Evolutionary conservation across 2,888 invertebrate species (phyloP), one percentile per base, ranked within the genome.

Genomic region (Cordylochernes scorpioides): DNA sequence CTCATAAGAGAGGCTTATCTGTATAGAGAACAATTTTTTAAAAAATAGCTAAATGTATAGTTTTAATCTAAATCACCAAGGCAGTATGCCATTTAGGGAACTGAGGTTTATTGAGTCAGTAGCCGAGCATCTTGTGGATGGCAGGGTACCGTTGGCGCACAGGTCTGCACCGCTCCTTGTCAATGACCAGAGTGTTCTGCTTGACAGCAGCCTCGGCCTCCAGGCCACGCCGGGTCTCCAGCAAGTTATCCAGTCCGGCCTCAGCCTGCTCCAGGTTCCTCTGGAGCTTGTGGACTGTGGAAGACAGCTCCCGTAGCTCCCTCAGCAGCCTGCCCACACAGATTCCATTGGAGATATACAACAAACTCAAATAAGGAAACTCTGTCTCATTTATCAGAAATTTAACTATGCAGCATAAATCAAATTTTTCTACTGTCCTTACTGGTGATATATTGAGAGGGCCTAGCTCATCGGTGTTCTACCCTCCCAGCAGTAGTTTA

Each of bases 101-200:
- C n/a, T n/a, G n/a, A n/a, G n/a, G n/a, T n/a, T n/a, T n/a, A n/a
- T n/a, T n/a, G n/a, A n/a, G n/a, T n/a, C 45, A 52, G 41, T 59
- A 55, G 15, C 71, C 69, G 33, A 67, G 62, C 29, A 71, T 51
- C 35, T 67, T 64, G 3, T 62, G 61, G 1, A 67, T 63, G 1
- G 69, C 65, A 1, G 72, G 71, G 49, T 68, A 72, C 44, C 67
- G 66, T 1, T 68, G 65, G 9, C 71, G 57, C 7, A 70, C 56
- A 47, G 62, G 58, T 27, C 64, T 64, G 39, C 65, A 65, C 33
- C 71, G 58, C 27, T 67, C 64, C 40, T 63, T 59, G 43, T 71
- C 71, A 36, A 71, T 65, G 42, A 64, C 65, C 34, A 72, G 50
- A 5, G 67, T 64, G 51, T 69, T 70, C 39, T 65, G 59, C 48